Percentiles rank a stretch among this genome's conserved stretches.
phyloP scores from a whole-genome alignment of 2,113 vertebrate species.

The Coturnix japonica region DNA sequence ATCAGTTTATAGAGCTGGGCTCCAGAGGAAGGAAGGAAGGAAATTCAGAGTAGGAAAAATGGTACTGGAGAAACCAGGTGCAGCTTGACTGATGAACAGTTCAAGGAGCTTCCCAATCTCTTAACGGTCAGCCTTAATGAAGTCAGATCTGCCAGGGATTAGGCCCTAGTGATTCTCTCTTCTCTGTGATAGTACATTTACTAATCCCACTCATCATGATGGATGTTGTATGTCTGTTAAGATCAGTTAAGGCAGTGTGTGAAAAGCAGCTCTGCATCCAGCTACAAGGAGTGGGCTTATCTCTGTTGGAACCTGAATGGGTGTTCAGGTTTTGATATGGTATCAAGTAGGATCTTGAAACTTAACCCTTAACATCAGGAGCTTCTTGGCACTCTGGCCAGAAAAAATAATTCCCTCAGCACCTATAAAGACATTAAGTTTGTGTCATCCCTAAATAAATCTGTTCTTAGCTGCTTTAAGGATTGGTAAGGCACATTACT shows the following conservation, averaged over 20 bases:
- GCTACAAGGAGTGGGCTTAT: background rate
- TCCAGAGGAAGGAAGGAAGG: background rate
- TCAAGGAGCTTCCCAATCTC: background rate
- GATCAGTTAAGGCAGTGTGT: background rate
- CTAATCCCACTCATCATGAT: background rate
- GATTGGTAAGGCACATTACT: background rate
- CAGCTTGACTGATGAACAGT: background rate
- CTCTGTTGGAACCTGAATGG: background rate
- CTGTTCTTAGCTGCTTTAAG: background rate
- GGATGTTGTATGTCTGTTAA: background rate
- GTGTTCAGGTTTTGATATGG: background rate
- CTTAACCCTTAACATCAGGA: background rate
- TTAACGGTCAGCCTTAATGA: background rate
- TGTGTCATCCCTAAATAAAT: background rate
- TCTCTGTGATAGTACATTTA: background rate
- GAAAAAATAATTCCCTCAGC: background rate
- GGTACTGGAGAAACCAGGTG: background rate
- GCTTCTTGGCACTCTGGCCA: background rate
- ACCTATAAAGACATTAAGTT: background rate
- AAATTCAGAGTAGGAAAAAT: accelerated
- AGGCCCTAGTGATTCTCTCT: background rate
- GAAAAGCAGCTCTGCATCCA: background rate
- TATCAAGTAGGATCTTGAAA: background rate
- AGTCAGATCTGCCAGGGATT: background rate
- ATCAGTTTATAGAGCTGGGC: background rate